Evolutionary conservation across 2,113 vertebrate genomes (phyloP).

Genomic region (Rhineura floridana): DNA sequence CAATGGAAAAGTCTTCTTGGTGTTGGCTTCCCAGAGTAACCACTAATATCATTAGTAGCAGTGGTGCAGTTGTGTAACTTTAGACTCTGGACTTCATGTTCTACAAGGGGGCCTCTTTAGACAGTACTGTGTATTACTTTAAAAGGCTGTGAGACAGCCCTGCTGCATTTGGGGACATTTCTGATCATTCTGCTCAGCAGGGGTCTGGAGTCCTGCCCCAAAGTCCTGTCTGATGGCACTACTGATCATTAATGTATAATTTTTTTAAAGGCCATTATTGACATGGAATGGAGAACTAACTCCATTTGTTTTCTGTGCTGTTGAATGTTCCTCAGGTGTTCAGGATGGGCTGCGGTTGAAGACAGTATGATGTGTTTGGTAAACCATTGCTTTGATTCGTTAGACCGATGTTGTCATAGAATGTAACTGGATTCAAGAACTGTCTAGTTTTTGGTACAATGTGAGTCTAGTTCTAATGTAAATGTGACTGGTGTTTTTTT

Average conservation of each 20-base stretch:
- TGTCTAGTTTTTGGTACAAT: neutral
- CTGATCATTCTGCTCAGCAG: neutral
- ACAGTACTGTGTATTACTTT: no score
- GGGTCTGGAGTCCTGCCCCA: neutral
- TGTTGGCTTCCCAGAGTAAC: neutral
- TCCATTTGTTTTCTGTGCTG: neutral
- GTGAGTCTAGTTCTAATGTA: neutral
- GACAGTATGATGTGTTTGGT: neutral
- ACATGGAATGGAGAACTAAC: neutral
- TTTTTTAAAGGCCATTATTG: neutral
- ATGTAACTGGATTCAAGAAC: neutral
- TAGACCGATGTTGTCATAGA: neutral
- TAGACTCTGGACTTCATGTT: no score
- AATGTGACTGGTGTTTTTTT: neutral
- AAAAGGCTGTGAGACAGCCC: no score
- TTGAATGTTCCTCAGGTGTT: neutral
- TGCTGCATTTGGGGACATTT: no score
- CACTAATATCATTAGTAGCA: neutral
- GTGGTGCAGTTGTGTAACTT: no score
- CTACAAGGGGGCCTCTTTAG: no score
- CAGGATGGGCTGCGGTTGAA: neutral
- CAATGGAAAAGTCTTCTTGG: neutral
- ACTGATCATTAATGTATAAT: neutral
- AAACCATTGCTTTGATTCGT: neutral
- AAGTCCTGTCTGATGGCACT: neutral